These are phyloP conservation scores for Aleiodes leptofemur DNA, from an alignment of 2,888 invertebrate genomes.

Conservation along the genomic window DNA sequence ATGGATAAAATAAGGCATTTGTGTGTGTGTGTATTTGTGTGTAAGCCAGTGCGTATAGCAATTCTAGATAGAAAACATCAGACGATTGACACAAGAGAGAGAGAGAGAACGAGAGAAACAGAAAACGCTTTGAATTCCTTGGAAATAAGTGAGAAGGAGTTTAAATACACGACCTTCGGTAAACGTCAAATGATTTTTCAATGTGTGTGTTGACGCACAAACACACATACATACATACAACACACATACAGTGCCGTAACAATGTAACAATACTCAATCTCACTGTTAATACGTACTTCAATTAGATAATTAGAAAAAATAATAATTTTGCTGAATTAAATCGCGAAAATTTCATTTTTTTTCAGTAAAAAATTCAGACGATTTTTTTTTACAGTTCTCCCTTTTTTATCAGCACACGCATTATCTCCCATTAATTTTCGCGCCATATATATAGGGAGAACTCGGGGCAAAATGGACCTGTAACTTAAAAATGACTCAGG, in stretches of 20 bases:
- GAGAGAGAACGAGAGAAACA: neutral
- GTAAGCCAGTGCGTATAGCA: conserved; percentile 48
- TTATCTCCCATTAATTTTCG: no score
- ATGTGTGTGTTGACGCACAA: conserved; percentile 37
- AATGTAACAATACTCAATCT: conserved; percentile 39
- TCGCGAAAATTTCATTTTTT: neutral
- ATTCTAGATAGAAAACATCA: conserved; percentile 41
- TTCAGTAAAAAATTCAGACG: no score
- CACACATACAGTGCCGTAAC: conserved; percentile 63
- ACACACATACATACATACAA: no score
- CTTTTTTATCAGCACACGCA: no score
- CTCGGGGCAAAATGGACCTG: no score
- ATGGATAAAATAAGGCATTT: conserved; percentile 8
- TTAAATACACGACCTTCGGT: conserved; percentile 69
- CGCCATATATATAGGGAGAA: no score
- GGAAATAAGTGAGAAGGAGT: conserved; percentile 37
- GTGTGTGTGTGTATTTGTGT: conserved; percentile 11
- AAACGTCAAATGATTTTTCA: conserved; percentile 72
- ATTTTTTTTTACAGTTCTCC: neutral
- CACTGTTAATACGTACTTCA: conserved; percentile 15
- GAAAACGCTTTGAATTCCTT: conserved; percentile 17
- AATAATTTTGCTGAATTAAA: neutral
- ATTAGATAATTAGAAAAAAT: conserved; percentile 13
- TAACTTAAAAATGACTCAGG: no score
- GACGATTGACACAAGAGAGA: conserved; percentile 45